These are phyloP conservation scores for Carettochelys insculpta DNA, from an alignment of 2,113 vertebrate genomes.

Conservation along the genomic window DNA sequence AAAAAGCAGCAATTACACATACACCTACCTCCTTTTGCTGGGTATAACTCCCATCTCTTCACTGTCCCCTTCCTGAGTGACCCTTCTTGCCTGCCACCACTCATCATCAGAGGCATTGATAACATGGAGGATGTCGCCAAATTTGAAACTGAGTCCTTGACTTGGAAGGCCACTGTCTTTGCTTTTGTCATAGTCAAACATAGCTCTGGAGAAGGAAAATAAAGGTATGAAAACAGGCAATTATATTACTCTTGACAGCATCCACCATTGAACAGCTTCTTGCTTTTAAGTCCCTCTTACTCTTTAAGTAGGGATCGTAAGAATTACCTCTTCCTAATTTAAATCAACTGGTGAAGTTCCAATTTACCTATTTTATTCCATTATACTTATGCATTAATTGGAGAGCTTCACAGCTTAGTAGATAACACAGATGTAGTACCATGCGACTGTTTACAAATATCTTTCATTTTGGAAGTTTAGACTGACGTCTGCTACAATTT, in stretches of 20 bases:
- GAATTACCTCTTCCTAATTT: neutral
- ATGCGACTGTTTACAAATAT: neutral
- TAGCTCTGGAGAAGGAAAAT: constrained; percentile 79
- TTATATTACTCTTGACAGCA: neutral
- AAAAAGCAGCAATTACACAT: constrained; percentile 21
- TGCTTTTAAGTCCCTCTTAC: neutral
- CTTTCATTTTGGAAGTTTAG: neutral
- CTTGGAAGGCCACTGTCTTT: constrained; percentile 97
- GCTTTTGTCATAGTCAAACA: constrained; percentile 96
- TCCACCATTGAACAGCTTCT: neutral
- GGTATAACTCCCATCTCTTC: constrained; percentile 98
- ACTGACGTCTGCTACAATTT: neutral
- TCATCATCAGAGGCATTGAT: constrained; percentile 97
- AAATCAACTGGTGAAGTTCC: neutral
- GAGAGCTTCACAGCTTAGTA: neutral
- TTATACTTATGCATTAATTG: neutral
- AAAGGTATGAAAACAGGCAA: neutral
- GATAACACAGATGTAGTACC: neutral
- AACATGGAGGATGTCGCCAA: constrained; percentile 95
- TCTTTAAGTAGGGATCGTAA: neutral
- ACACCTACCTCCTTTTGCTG: constrained; percentile 91
- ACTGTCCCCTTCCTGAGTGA: constrained; percentile 91
- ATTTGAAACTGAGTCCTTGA: constrained; percentile 96
- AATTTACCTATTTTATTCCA: neutral
- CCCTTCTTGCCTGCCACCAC: constrained; percentile 96